These are phyloP conservation scores for Tyto alba DNA, from an alignment of 2,113 vertebrate species.

Conservation along the genomic window DNA sequence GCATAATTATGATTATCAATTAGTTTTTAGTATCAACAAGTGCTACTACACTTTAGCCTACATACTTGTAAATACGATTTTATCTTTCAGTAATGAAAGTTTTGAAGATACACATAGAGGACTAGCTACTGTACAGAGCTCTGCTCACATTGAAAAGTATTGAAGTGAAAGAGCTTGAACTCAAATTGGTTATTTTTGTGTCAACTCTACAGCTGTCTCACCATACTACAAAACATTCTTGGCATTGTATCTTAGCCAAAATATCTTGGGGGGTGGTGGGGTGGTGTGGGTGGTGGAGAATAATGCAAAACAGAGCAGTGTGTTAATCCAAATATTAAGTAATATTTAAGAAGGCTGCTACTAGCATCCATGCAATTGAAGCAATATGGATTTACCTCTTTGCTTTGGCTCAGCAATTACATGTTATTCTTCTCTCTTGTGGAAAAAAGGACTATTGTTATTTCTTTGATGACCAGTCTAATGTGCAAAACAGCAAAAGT, in stretches of 20 bases:
- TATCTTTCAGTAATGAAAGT: not conserved
- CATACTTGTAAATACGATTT: not conserved
- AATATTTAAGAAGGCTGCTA: not conserved
- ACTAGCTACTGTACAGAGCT: not conserved
- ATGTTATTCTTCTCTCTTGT: not conserved
- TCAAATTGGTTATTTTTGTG: not conserved
- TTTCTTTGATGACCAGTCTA: constrained; percentile 34
- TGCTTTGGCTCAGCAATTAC: not conserved
- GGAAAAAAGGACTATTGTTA: not conserved
- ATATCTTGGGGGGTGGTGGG: not conserved
- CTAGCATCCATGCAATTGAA: not conserved
- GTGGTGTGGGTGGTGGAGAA: no score
- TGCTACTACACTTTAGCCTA: not conserved
- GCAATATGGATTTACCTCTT: not conserved
- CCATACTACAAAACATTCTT: not conserved
- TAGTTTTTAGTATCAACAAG: not conserved
- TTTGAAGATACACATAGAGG: not conserved
- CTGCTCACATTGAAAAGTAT: not conserved
- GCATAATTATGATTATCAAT: constrained; percentile 2
- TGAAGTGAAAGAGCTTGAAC: not conserved
- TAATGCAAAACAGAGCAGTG: not conserved
- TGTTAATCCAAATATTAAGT: not conserved
- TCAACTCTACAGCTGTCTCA: not conserved
- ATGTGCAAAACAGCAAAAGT: constrained; percentile 48
- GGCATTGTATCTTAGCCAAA: not conserved